These are phyloP conservation scores for Orcinus orca DNA, from an alignment of 2,113 vertebrate species.

Conservation along the genomic window DNA sequence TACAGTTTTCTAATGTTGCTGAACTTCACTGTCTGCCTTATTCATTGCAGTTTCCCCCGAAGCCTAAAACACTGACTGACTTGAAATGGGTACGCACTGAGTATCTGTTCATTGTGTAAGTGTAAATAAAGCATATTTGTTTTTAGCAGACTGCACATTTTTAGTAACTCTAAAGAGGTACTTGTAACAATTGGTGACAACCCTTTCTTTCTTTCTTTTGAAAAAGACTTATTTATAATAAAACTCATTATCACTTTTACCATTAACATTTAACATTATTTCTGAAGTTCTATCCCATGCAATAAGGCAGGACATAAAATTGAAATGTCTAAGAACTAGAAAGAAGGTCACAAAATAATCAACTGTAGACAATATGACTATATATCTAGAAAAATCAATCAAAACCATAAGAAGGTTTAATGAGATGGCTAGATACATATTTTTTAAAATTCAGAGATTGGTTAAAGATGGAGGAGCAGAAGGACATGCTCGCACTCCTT, in stretches of 20 bases:
- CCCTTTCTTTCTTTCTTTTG: background rate
- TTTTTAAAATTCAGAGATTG: background rate
- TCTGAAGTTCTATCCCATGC: background rate
- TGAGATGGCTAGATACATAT: background rate
- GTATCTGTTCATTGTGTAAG: background rate
- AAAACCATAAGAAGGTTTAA: constrained; percentile 22
- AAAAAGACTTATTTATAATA: background rate
- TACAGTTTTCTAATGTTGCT: background rate
- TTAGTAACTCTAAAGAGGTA: background rate
- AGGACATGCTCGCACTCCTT: too few relatives aligned
- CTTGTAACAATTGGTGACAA: background rate
- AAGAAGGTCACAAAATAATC: constrained; percentile 30
- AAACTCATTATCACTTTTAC: background rate
- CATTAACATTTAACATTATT: background rate
- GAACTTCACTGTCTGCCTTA: background rate
- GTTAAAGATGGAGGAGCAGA: too few relatives aligned
- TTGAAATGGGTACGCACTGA: background rate
- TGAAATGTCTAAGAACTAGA: background rate
- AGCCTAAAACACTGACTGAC: background rate
- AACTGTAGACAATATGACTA: background rate
- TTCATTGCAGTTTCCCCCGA: background rate
- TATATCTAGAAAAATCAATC: background rate
- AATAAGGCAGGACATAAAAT: constrained; percentile 42
- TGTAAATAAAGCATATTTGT: background rate
- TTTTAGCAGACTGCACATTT: background rate